A percentile compares a stretch with the other conserved stretches of the same genome.
phyloP scores from a whole-genome alignment of 1,140 invertebrate species.

The Scylla paramamosain region DNA sequence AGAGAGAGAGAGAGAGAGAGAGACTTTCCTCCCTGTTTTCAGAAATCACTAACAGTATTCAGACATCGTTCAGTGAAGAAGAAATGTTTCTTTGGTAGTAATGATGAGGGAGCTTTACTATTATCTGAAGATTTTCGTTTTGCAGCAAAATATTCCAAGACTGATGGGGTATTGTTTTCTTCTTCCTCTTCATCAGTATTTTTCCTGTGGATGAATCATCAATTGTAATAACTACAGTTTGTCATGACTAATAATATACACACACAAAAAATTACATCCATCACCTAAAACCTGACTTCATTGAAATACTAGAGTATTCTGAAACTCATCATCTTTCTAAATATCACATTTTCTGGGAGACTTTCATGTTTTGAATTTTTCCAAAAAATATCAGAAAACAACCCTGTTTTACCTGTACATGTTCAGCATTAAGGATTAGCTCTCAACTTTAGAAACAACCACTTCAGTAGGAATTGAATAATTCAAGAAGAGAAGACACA shows the following conservation, averaged over 20 bases:
- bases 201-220: conserved; percentile 15
- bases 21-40: not conserved
- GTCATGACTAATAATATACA: not conserved
- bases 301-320: not conserved
- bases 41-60: conserved; percentile 17
- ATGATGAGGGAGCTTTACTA: not conserved
- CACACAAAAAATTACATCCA: not conserved
- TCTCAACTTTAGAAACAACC: no score
- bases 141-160: conserved; percentile 42
- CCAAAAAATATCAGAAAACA: not conserved
- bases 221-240: not conserved
- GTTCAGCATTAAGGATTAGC: no score
- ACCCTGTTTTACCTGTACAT: no score
- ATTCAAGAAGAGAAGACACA: no score
- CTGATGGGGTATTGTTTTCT: conserved; percentile 41
- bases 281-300: not conserved
- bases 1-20: not conserved
- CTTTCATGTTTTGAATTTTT: not conserved
- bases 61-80: conserved; percentile 57
- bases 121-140: conserved; percentile 29
- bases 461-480: no score
- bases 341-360: not conserved
- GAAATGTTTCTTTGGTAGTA: conserved; percentile 5
- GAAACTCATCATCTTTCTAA: not conserved
- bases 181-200: conserved; percentile 42